phyloP scores from a whole-genome alignment of 2,888 invertebrate species.

The Scrobipalpa costella region DNA sequence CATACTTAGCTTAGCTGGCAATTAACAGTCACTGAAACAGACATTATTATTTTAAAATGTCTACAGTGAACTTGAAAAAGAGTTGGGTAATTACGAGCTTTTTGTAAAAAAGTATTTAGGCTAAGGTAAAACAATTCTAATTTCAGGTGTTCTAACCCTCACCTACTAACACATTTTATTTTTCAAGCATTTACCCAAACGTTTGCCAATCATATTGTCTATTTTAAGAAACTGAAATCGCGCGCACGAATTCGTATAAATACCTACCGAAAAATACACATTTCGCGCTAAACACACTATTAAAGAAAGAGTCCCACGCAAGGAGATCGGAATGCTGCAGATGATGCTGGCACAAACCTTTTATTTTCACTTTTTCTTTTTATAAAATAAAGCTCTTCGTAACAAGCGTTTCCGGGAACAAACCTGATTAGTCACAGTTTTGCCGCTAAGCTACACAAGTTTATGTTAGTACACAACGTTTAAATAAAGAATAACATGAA shows the following conservation, averaged over 20 bases:
- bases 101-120: constrained; percentile 50
- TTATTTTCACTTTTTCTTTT: constrained; percentile 66
- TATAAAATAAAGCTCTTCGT: constrained; percentile 56
- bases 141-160: constrained; percentile 69
- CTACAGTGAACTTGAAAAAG: constrained; percentile 24
- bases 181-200: constrained; percentile 48
- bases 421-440: constrained; percentile 34
- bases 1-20: background rate
- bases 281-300: constrained; percentile 55
- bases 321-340: constrained; percentile 72
- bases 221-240: constrained; percentile 60
- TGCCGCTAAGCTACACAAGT: constrained; percentile 26
- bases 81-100: constrained; percentile 19
- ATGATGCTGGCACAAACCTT: constrained; percentile 67
- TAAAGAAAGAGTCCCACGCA: constrained; percentile 56
- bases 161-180: constrained; percentile 71
- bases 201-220: constrained; percentile 40
- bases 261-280: constrained; percentile 35
- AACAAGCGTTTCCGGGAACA: constrained; percentile 65
- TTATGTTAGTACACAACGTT: constrained; percentile 30
- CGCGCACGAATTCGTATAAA: constrained; percentile 39
- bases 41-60: background rate
- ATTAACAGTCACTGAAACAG: background rate
- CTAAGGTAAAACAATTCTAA: constrained; percentile 67
- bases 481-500: constrained; percentile 39